Evolutionary conservation across 2,888 invertebrate species (phyloP), one percentile per base, ranked within the genome.

Genomic region (Nomada flava): DNA sequence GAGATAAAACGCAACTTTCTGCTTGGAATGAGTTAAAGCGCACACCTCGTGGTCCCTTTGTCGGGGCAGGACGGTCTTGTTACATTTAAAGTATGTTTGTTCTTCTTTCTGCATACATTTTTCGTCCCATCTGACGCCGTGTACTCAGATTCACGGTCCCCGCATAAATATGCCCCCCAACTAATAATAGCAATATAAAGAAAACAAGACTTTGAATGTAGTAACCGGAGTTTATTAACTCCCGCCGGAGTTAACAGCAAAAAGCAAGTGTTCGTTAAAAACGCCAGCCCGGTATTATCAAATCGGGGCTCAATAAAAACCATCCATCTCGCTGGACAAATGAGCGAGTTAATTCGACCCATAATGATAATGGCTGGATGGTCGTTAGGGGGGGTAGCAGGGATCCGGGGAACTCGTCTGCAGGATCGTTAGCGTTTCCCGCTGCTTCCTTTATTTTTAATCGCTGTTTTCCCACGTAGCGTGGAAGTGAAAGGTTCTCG

Each of bases 391-490:
- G 63, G 23, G 68, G 75, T 55, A 42, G 68, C 52, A 50, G n/a
- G 10, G 23, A 26, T 23, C 26, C 15, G 53, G 69, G 68, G 50
- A 69, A 57, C 68, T 63, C 60, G 57, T 18, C 50, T 62, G n/a
- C 69, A 29, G 69, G 57, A 79, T 79, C 79, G 77, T 79, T 79
- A 79, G 76, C 69, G 52, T 10, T 29, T 26, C 70, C 36, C 69
- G 76, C 59, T 29, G 79, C 47, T 65, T 77, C 59, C 60, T 79
- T 79, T 76, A 76, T 76, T 79, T 76, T 79, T 79, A 76, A 79
- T 70, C 79, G 60, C 70, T n/a, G 77, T 70, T 79, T 68, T 75
- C 78, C 76, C 79, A 70, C 70, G 76, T 65, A 65, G 42, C 76
- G 64, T 60, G 36, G 36, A 55, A 76, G 79, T 76, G 79, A 79